Base-by-base conservation (phyloP, 2,888 invertebrate species). In the Strigamia transsilvanica region DNA sequence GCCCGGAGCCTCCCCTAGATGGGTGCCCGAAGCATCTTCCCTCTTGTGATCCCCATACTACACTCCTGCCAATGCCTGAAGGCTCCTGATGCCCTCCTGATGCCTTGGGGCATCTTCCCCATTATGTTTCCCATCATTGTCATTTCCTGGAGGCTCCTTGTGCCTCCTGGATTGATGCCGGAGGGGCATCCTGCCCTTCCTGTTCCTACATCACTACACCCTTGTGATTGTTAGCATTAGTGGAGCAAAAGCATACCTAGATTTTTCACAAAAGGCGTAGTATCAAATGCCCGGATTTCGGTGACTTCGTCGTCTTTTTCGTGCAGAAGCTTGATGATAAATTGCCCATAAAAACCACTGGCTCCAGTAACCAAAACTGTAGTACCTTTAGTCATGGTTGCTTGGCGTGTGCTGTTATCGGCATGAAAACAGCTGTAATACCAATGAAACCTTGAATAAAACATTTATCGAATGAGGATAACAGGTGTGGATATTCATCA, bases 321-420 rank as follows among this genome's bases (percentile, higher is more conserved):
- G 84, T 90, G 90, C 80, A 92, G 86, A 23, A 90, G 88, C 84
- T 90, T 90, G 41, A 92, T 88, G 6, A 92, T 87, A 86, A 92
- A 92, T 85, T 91, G 91, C 7, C 92, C 92, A 82, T 92, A 88
- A 86, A 92, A 92, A 13, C 91, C 85, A 90, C 88, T 82, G 90
- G 92, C 85, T 86, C 90, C 88, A 18, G 80, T 80, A 15, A 80
- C 80, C 61, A 80, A 21, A 15, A 80, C 80, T 1, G 46, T 42
- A 23, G 12, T 66, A 66, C 10, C 61, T 66, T 66, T 23, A 66
- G 18, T 18, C 61, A 66, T 66, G 61, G 21, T 23, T 66, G 61
- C 5, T 66, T 46, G 4, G n/a, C 46, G 4, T 46, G 46, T n/a
- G 13, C 46, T 46, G 46, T 46, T 46, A 46, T 46, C 46, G 6